Evolutionary conservation across 2,113 vertebrate species (phyloP).

Genomic region (Pardalotus punctatus): DNA sequence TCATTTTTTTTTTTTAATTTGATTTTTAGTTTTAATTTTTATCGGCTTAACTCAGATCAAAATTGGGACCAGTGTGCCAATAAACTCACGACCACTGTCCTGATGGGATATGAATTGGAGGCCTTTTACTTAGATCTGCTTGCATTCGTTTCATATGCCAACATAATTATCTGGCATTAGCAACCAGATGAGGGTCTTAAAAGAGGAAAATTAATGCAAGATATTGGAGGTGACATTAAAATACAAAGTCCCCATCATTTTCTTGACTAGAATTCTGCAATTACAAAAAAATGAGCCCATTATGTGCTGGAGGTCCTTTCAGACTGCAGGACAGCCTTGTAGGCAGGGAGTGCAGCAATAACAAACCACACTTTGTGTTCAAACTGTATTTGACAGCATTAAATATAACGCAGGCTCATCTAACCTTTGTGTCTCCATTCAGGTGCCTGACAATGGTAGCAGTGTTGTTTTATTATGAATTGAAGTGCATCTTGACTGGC

Average conservation of each 20-base stretch:
- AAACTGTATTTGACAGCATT: slow-evolving; percentile 16
- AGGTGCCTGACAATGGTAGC: neutral
- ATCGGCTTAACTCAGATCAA: neutral
- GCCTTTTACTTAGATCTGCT: neutral
- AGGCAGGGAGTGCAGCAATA: neutral
- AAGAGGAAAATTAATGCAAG: neutral
- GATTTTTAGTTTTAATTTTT: neutral
- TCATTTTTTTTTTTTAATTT: neutral
- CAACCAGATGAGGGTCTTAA: slow-evolving; percentile 1
- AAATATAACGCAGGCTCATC: neutral
- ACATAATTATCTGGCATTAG: neutral
- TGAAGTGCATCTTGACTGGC: neutral
- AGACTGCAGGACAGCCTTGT: neutral
- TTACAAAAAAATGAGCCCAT: neutral
- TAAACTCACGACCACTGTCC: neutral
- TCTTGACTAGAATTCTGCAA: neutral
- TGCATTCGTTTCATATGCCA: neutral
- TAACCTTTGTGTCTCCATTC: neutral
- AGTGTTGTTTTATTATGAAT: neutral
- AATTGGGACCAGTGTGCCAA: accelerated
- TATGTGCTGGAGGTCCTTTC: neutral
- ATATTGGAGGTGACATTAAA: neutral
- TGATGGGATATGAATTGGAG: neutral
- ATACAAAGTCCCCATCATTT: neutral
- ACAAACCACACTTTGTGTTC: neutral